A percentile compares a stretch with the other conserved stretches of the same genome.
phyloP scores from a whole-genome alignment of 2,888 invertebrate species.

The Branchellion lobata region DNA sequence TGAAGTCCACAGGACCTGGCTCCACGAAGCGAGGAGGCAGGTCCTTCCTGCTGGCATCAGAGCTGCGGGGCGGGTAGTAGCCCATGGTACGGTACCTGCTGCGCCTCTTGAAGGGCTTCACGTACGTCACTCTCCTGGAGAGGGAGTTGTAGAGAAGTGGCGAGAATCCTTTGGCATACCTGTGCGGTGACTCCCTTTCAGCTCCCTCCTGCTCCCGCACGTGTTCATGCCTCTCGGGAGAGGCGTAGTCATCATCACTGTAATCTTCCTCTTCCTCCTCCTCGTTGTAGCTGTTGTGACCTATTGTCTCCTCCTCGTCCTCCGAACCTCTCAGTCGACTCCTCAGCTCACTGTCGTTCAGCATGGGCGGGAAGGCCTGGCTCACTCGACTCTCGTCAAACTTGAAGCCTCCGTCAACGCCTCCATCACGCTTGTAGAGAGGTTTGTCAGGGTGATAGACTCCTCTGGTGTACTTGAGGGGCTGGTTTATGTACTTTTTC shows the following conservation, averaged over 20 bases:
- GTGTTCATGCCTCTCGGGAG: not conserved
- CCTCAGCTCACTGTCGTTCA: conserved; percentile 36
- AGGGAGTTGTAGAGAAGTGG: conserved; percentile 37
- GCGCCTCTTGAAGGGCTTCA: conserved; percentile 28
- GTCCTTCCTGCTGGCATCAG: not conserved
- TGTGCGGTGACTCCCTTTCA: not conserved
- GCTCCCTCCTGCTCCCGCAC: not conserved
- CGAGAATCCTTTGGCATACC: conserved; percentile 33
- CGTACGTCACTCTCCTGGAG: conserved; percentile 31
- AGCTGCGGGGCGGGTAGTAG: not conserved
- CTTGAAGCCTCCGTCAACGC: not conserved
- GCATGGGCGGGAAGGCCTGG: conserved; percentile 31
- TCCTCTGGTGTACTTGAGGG: conserved; percentile 41
- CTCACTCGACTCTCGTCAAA: conserved; percentile 43
- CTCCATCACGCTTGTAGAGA: conserved; percentile 35
- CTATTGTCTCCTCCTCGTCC: conserved; percentile 47
- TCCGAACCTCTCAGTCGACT: conserved; percentile 38
- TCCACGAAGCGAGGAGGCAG: conserved; percentile 47
- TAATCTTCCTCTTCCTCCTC: conserved; percentile 19
- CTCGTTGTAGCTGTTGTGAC: not conserved
- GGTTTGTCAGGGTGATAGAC: conserved; percentile 44
- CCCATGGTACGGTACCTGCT: conserved; percentile 30
- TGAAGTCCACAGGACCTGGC: conserved; percentile 52
- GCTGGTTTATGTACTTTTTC: conserved; percentile 16
- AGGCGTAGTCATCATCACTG: conserved; percentile 2